Base-by-base conservation (phyloP, 2,113 vertebrate genomes). In the Geothlypis trichas region DNA sequence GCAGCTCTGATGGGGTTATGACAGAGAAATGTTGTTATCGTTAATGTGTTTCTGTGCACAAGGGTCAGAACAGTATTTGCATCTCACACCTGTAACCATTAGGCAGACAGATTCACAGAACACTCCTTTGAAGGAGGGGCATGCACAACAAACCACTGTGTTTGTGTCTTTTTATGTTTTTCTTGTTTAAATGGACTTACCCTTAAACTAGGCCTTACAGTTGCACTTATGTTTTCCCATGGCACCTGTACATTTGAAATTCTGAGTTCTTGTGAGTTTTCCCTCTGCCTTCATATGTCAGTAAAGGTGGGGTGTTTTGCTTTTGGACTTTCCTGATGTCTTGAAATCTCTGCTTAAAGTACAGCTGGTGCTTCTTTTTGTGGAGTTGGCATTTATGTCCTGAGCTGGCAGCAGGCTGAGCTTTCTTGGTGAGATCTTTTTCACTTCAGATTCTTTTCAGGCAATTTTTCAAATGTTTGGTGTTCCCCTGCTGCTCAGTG, bases 401-500 rank as follows among this genome's bases (percentile, higher is more conserved):
- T 47, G 7, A 13, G 17, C 26, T 73, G 47, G 27, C 7, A 75
- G 62, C 2, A 10, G 65, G 10, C 20, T 63, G 44, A 62, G 22
- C 22, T 94, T 91, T 87, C 87, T 75, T 55, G 22, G 41, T 22
- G 59, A 74, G 47, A n/a, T 55, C 14, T 59, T 59, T 80, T 71
- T 33, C 1, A 26, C 58, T 93, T 74, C 27, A 33, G 61, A 47
- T 27, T 81, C 4, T 72, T 31, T 86, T 42, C 75, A 55, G 69
- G 42, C 39, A 51, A 22, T 30, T 42, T 80, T 74, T 67, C 51
- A 22, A 46, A 62, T 47, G 5, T 72, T 93, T 89, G 57, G 11
- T 57, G 10, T 18, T 55, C 35, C 5, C 4, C 11, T 22, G 9
- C 4, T 0, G 0, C 12, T 12, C 31, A 24, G 13, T 11, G 13